Percentiles rank a stretch among this genome's conserved stretches.
These are phyloP conservation scores for Noctua fimbriata DNA, from an alignment of 2,888 invertebrate genomes.

Conservation along the genomic window DNA sequence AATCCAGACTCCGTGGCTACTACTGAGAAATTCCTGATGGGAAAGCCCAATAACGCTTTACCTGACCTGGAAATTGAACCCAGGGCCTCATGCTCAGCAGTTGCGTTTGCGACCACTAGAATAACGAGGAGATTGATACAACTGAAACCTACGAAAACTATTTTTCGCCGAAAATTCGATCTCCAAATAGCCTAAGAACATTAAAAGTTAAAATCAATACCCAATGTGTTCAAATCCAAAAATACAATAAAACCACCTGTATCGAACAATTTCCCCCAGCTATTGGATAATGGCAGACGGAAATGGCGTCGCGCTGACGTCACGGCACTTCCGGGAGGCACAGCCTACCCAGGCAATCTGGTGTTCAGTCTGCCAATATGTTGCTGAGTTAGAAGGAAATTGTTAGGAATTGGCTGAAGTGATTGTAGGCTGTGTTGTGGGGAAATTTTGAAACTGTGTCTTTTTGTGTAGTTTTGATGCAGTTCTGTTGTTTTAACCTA, in stretches of 20 bases:
- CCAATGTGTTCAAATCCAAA: slow-evolving; percentile 12
- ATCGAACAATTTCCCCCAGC: slow-evolving; percentile 75
- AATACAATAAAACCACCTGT: slow-evolving; percentile 59
- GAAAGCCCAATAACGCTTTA: too few relatives aligned
- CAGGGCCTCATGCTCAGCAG: too few relatives aligned
- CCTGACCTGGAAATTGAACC: too few relatives aligned
- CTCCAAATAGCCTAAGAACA: not conserved
- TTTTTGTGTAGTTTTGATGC: too few relatives aligned
- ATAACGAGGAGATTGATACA: not conserved
- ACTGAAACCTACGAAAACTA: not conserved
- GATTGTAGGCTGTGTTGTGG: not conserved
- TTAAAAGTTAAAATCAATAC: slow-evolving; percentile 8
- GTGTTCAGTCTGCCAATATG: slow-evolving; percentile 35
- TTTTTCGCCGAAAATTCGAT: not conserved
- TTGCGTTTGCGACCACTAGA: too few relatives aligned
- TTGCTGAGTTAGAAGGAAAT: slow-evolving; percentile 25
- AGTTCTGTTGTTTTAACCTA: too few relatives aligned
- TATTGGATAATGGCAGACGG: slow-evolving; percentile 83
- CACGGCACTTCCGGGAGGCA: slow-evolving; percentile 71
- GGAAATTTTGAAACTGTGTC: too few relatives aligned
- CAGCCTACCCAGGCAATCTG: slow-evolving; percentile 54
- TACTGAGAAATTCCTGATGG: too few relatives aligned
- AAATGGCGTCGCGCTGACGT: slow-evolving; percentile 83
- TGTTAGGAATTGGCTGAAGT: not conserved
- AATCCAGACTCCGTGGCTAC: too few relatives aligned